phyloP scores from a whole-genome alignment of 2,797 vertebrate species.

The Morus bassanus region DNA sequence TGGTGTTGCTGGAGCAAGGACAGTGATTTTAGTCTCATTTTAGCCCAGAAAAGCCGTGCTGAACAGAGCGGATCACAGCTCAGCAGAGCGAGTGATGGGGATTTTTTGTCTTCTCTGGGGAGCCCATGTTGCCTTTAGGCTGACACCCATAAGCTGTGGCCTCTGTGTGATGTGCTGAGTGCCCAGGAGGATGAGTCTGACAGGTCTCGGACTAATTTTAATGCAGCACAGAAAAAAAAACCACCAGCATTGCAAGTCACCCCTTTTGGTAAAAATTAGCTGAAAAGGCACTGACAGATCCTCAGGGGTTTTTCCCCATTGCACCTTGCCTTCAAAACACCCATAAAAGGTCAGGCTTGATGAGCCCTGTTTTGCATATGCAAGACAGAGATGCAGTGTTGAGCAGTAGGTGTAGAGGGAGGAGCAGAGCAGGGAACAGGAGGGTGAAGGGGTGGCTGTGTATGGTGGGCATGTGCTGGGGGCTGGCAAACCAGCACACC shows the following conservation, averaged over 20 bases:
- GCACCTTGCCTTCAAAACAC: not conserved
- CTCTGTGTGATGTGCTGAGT: not conserved
- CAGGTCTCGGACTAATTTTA: not conserved
- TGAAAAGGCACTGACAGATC: not conserved
- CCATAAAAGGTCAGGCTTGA: not conserved
- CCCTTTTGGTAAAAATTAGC: not conserved
- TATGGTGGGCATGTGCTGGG: not conserved
- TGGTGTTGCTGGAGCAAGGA: not conserved
- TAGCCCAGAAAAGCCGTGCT: not conserved
- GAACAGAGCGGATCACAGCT: not conserved
- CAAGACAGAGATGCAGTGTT: not conserved
- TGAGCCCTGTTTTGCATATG: not conserved
- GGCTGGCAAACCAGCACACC: not conserved
- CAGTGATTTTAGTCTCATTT: not conserved
- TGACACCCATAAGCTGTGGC: not conserved
- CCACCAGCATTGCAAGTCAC: not conserved
- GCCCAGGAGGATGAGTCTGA: not conserved
- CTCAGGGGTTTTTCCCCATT: not conserved
- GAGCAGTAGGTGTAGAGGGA: not conserved
- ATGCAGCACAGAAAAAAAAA: not conserved
- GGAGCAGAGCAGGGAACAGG: not conserved
- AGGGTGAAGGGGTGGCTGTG: not conserved
- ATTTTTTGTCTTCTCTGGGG: not conserved
- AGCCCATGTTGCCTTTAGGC: not conserved
- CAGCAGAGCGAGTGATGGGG: not conserved